Evolutionary conservation across 2,888 invertebrate species (phyloP).

Genomic region (Meteorus cinctellus): DNA sequence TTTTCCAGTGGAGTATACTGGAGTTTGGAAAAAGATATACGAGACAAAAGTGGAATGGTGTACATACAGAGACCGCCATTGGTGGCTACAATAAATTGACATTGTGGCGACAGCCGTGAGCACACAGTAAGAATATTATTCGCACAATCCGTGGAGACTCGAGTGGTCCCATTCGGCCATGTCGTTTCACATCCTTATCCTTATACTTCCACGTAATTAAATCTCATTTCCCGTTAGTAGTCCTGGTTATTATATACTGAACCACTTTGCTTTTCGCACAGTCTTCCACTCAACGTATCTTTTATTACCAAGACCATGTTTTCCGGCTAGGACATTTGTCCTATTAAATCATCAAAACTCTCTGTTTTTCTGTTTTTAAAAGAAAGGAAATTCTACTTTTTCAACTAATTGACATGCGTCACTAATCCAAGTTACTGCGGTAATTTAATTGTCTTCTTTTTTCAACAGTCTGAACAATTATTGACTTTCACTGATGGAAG

Average conservation of each 20-base stretch:
- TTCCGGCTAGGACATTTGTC: not conserved
- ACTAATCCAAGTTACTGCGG: not conserved
- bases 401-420: not conserved
- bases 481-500: too few relatives aligned
- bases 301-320: not conserved
- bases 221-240: not conserved
- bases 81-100: constrained; percentile 44
- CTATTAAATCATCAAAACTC: not conserved
- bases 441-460: not conserved
- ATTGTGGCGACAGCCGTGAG: constrained; percentile 36
- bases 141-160: constrained; percentile 18
- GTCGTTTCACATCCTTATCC: constrained; percentile 13
- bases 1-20: constrained; percentile 44
- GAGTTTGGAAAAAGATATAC: constrained; percentile 13
- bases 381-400: not conserved
- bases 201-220: constrained; percentile 15
- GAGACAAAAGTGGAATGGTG: not conserved
- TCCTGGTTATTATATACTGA: not conserved
- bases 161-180: not conserved
- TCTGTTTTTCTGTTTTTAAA: not conserved
- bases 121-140: constrained; percentile 15
- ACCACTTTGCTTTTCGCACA: not conserved
- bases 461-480: too few relatives aligned
- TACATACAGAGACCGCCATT: constrained; percentile 36
- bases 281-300: not conserved